Base-by-base conservation (phyloP, 2,888 invertebrate species). In the Oscheius onirici region DNA sequence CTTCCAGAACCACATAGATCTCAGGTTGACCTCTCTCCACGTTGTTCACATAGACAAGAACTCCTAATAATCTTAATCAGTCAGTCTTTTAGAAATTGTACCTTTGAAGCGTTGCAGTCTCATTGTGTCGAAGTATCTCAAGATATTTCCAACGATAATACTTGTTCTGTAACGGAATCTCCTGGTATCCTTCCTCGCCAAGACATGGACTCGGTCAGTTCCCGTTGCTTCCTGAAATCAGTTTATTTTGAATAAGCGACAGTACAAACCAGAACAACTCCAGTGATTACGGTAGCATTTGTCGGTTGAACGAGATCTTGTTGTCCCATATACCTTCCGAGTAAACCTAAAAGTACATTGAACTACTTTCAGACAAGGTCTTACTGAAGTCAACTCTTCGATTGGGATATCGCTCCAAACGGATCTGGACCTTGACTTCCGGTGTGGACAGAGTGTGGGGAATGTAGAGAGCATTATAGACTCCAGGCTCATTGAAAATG, bases 401-500 rank as follows among this genome's bases (percentile, higher is more conserved):
- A 58, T 87, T 83, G 22, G 87, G 87, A 71, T 86, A 87, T 52
- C 83, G 72, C 69, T 87, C 87, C 67, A 87, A 67, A 63, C 86
- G 73, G 13, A 87, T 75, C 75, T 86, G 86, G 61, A 87, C 81
- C 57, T 82, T 79, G 61, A 87, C 84, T 75, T 86, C 86, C 13
- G 86, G 86, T 49, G 80, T 84, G 10, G 71, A 44, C 10, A 63
- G 8, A 1, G 86, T 83, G 26, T 78, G 73, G 13, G 86, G 86
- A 66, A 86, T 84, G 66, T 85, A 84, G n/a, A 93, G 91, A 75
- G 96, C 89, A 0, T 94, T 93, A 87, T 93, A 97, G 89, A 96
- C 95, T 74, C 94, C 94, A 89, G 94, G 93, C 41, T 95, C 96
- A 85, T 95, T 95, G 89, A 97, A 96, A 0, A 95, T 95, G 87